Percentiles rank a stretch among this genome's conserved stretches.
Conservation (phyloP, 1,140 invertebrate genomes). For the Dendroctonus ponderosae region DNA sequence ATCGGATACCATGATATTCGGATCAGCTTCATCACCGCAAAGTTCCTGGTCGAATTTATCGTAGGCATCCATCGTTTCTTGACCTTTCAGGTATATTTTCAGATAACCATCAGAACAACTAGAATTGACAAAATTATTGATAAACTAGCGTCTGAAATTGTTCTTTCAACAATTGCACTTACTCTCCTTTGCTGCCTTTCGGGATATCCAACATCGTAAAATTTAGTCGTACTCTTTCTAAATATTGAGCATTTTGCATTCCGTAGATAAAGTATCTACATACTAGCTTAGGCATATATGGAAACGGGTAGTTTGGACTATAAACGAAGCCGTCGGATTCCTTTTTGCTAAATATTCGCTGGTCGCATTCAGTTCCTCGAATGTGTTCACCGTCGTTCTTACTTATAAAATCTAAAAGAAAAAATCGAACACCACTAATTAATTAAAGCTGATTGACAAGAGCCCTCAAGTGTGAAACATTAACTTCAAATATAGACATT, state of each 20-base stretch:
- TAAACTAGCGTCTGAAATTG: constrained; percentile 3
- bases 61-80: constrained; percentile 88
- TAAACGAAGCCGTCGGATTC: constrained; percentile 87
- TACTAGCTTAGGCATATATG: constrained; percentile 90
- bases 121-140: constrained; percentile 19
- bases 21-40: constrained; percentile 74
- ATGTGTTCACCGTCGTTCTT: constrained; percentile 90
- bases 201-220: constrained; percentile 90
- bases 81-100: constrained; percentile 88
- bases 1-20: constrained; percentile 76
- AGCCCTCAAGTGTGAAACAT: too few species aligned
- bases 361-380: constrained; percentile 94
- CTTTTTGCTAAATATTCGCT: constrained; percentile 91
- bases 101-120: constrained; percentile 87
- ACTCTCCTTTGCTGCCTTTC: constrained; percentile 70
- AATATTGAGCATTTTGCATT: constrained; percentile 90
- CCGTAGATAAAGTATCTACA: constrained; percentile 98
- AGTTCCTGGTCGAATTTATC: constrained; percentile 91
- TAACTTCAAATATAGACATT: too few species aligned
- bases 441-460: too few species aligned
- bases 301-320: constrained; percentile 93
- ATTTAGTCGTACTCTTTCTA: constrained; percentile 86
- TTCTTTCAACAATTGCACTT: constrained; percentile 48
- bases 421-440: too few species aligned
- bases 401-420: constrained; percentile 84